Evolutionary conservation across 2,797 vertebrate species (phyloP).

Genomic region (Clarias laeviceps): DNA sequence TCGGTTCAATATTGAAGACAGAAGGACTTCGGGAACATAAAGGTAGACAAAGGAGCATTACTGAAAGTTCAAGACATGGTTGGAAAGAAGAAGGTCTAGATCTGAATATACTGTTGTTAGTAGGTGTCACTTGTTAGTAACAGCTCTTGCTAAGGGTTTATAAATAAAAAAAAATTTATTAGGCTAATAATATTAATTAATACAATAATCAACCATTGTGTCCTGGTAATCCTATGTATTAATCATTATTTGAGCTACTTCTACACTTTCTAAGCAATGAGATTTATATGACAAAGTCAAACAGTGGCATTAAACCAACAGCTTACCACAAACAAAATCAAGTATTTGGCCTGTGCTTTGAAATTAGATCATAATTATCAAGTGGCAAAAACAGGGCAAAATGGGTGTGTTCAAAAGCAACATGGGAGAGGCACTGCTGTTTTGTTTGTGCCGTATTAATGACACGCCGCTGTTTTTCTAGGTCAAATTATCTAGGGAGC

Average conservation of each 20-base stretch:
- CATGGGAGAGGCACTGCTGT: neutral
- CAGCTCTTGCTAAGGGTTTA: neutral
- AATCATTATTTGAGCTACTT: neutral
- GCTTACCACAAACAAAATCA: neutral
- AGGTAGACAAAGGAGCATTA: neutral
- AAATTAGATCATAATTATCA: neutral
- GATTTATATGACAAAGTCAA: neutral
- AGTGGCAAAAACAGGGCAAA: neutral
- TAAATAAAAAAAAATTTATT: neutral
- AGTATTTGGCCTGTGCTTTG: neutral
- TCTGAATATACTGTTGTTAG: neutral
- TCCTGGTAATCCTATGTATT: neutral
- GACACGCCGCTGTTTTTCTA: too few species aligned
- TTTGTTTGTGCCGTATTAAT: neutral
- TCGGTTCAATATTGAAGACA: neutral
- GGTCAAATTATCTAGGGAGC: too few species aligned
- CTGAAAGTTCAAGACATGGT: neutral
- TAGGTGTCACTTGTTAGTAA: neutral
- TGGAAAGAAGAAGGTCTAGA: neutral
- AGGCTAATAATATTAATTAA: too few species aligned
- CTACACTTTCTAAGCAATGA: neutral
- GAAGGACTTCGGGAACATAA: neutral
- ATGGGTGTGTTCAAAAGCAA: neutral
- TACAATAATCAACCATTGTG: too few species aligned
- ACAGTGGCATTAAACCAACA: neutral